A percentile compares a stretch with the other conserved stretches of the same genome.
These are phyloP conservation scores for Atta texana DNA, from an alignment of 1,140 invertebrate species.

Conservation along the genomic window DNA sequence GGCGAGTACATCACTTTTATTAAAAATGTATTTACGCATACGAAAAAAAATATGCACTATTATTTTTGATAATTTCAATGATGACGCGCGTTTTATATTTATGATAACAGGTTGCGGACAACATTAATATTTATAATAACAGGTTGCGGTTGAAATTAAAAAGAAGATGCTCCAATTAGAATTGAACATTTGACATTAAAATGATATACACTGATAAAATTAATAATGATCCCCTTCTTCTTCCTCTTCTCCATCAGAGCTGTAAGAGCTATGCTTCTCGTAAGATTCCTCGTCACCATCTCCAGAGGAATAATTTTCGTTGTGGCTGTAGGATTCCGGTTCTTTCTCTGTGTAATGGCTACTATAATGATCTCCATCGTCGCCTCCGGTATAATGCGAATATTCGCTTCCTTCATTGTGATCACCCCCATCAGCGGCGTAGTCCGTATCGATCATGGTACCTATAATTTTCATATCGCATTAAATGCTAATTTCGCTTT, in stretches of 20 bases:
- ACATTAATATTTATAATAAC: conserved; percentile 23
- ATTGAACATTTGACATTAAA: not conserved
- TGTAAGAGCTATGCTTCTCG: conserved; percentile 78
- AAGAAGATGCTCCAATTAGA: conserved; percentile 12
- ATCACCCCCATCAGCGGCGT: conserved; percentile 75
- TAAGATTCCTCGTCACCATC: conserved; percentile 74
- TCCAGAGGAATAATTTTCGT: conserved; percentile 73
- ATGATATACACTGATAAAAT: conserved; percentile 42
- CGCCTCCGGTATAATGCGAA: conserved; percentile 67
- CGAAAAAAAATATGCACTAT: not conserved
- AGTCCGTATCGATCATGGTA: conserved; percentile 78
- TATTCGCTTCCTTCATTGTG: conserved; percentile 68
- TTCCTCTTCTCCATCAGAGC: conserved; percentile 67
- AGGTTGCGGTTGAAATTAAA: not conserved
- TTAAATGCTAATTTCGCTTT: conserved; percentile 20
- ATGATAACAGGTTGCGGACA: no score
- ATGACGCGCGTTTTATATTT: not conserved
- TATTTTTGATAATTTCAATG: conserved; percentile 2
- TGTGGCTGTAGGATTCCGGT: conserved; percentile 71
- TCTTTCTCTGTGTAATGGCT: conserved; percentile 71
- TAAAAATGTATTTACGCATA: not conserved
- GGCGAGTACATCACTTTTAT: not conserved
- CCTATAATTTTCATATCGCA: conserved; percentile 69
- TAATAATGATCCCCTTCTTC: conserved; percentile 75
- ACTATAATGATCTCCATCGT: conserved; percentile 62